Conservation (phyloP, 2,797 vertebrate genomes). For the Aulostomus chinensis region DNA sequence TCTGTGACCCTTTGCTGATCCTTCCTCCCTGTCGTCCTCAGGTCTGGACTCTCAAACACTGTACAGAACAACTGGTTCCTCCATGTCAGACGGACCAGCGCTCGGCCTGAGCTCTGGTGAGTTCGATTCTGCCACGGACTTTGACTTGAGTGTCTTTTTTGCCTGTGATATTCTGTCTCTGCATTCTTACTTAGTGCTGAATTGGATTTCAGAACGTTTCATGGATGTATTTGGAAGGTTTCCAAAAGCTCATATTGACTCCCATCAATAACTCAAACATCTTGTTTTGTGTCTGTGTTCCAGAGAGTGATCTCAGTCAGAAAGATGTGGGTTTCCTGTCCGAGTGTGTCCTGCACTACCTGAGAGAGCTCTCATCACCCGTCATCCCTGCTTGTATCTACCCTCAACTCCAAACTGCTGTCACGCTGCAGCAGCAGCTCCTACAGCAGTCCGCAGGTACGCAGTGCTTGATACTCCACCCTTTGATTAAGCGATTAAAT, state of each 20-base stretch:
- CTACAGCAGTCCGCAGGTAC: conserved; percentile 63
- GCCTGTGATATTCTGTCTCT: neutral
- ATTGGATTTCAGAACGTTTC: too few species aligned
- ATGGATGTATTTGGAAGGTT: too few species aligned
- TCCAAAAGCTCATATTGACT: too few species aligned
- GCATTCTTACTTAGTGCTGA: too few species aligned
- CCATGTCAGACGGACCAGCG: conserved; percentile 52
- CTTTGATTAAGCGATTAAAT: neutral
- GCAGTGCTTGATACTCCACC: neutral
- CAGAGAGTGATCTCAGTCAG: conserved; percentile 78
- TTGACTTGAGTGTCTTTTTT: too few species aligned
- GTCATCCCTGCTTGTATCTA: conserved; percentile 81
- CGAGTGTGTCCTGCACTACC: conserved; percentile 83
- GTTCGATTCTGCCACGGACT: conserved; percentile 24
- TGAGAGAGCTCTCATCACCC: conserved; percentile 85
- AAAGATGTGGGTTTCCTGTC: conserved; percentile 80
- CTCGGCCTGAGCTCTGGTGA: conserved; percentile 69
- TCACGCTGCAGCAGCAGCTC: conserved; percentile 74
- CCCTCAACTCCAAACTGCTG: conserved; percentile 77
- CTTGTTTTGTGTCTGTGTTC: conserved; percentile 52
- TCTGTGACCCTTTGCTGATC: neutral
- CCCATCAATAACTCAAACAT: too few species aligned
- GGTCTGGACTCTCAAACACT: conserved; percentile 74
- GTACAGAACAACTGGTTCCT: conserved; percentile 63
- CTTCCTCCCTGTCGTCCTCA: conserved; percentile 32